phyloP scores from a whole-genome alignment of 2,113 vertebrate genomes.

The Ammodytes dubius region DNA sequence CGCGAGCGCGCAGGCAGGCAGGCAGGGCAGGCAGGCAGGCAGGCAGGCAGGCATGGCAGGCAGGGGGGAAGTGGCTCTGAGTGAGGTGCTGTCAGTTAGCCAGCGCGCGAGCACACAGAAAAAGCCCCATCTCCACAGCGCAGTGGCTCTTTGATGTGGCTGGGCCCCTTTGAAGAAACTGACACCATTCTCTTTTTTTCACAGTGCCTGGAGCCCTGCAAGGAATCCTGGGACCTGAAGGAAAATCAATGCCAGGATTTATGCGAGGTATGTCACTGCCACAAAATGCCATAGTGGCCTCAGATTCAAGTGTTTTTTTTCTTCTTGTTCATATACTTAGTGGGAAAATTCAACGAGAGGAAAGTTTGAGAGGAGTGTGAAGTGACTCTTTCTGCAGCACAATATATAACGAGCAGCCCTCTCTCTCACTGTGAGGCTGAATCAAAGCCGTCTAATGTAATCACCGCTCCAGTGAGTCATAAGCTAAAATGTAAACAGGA shows the following conservation, averaged over 20 bases:
- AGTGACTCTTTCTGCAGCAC: slow-evolving; percentile 61
- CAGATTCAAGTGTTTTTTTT: slow-evolving; percentile 50
- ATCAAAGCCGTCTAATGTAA: slow-evolving; percentile 70
- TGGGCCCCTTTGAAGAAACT: slow-evolving; percentile 23
- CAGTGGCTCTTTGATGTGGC: slow-evolving; percentile 71
- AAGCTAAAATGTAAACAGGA: slow-evolving; percentile 77
- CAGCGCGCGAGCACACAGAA: slow-evolving; percentile 20
- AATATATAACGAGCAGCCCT: slow-evolving; percentile 31
- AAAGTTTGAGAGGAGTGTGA: slow-evolving; percentile 72
- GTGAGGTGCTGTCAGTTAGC: slow-evolving; percentile 59
- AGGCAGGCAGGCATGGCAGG: too few relatives aligned
- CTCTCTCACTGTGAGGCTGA: slow-evolving; percentile 45
- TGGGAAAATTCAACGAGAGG: slow-evolving; percentile 68
- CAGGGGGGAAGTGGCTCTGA: slow-evolving; percentile 52
- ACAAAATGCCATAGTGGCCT: slow-evolving; percentile 43
- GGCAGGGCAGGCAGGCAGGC: too few relatives aligned
- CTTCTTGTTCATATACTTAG: slow-evolving; percentile 35
- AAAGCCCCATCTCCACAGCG: slow-evolving; percentile 56
- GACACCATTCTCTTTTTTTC: slow-evolving; percentile 75
- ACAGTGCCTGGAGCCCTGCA: slow-evolving; percentile 98
- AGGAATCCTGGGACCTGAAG: slow-evolving; percentile 92
- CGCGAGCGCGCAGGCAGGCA: slow-evolving; percentile 21
- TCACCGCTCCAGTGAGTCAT: slow-evolving; percentile 70
- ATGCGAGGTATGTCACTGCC: slow-evolving; percentile 91
- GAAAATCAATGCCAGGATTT: slow-evolving; percentile 94